A percentile compares a stretch with the other conserved stretches of the same genome.
phyloP scores from a whole-genome alignment of 2,888 invertebrate species.

The Rhagonycha fulva region DNA sequence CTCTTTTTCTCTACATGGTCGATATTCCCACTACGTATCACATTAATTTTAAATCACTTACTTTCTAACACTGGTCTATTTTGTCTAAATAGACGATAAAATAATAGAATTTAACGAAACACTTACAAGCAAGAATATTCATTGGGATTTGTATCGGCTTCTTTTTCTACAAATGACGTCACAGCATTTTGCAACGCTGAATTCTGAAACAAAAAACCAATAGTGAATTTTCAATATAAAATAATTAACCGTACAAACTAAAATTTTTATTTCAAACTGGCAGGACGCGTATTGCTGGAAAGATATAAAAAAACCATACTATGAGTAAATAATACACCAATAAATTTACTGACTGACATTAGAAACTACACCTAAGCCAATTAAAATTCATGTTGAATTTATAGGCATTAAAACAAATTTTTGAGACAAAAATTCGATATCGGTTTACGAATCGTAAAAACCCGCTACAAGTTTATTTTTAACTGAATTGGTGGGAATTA shows the following conservation, averaged over 20 bases:
- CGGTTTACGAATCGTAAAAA: constrained; percentile 11
- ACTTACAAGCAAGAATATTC: constrained; percentile 67
- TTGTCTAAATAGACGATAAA: neutral
- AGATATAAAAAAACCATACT: neutral
- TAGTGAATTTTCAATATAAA: neutral
- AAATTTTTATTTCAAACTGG: neutral
- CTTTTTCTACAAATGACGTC: constrained; percentile 67
- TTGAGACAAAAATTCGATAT: constrained; percentile 5
- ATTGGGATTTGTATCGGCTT: constrained; percentile 57
- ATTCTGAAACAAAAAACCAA: constrained; percentile 47
- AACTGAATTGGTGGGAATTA: neutral
- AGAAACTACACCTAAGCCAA: constrained; percentile 1
- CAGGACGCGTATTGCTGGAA: neutral
- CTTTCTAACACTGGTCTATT: neutral
- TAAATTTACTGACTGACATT: neutral
- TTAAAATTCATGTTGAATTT: constrained; percentile 13
- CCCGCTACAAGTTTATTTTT: neutral
- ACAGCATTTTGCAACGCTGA: constrained; percentile 66
- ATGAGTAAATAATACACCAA: neutral
- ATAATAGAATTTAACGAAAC: constrained; percentile 26
- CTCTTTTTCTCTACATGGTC: neutral
- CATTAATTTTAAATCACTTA: neutral
- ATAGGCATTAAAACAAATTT: neutral
- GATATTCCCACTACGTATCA: neutral
- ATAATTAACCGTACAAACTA: neutral